Conservation (phyloP, 1,140 invertebrate species). For the Microplitis demolitor region DNA sequence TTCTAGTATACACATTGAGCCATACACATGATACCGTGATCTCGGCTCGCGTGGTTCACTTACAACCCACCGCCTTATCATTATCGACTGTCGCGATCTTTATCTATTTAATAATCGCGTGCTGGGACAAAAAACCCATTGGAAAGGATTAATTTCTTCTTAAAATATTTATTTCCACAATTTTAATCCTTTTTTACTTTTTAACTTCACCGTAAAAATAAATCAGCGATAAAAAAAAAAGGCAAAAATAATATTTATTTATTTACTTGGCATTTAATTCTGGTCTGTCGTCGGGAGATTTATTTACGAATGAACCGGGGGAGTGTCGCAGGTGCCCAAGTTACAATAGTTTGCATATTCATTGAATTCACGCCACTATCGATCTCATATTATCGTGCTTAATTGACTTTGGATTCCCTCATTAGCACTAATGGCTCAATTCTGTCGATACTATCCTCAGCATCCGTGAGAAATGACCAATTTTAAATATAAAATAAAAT, state of each 20-base stretch:
- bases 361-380: constrained; percentile 45
- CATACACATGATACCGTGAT: neutral
- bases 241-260: neutral
- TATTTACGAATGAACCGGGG: constrained; percentile 1
- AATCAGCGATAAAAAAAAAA: neutral
- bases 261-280: neutral
- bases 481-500: no score
- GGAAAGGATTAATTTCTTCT: neutral
- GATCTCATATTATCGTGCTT: constrained; percentile 47
- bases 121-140: neutral
- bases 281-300: neutral
- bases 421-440: constrained; percentile 51
- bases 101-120: constrained; percentile 28
- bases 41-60: constrained; percentile 9
- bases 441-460: constrained; percentile 12
- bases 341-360: constrained; percentile 49
- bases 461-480: no score
- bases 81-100: constrained; percentile 24
- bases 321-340: neutral
- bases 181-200: no score
- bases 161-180: neutral
- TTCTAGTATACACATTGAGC: no score
- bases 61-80: constrained; percentile 9
- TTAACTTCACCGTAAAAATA: no score
- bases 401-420: constrained; percentile 54